These are phyloP conservation scores for Rhinella marina DNA, from an alignment of 2,797 vertebrate genomes.

Conservation along the genomic window DNA sequence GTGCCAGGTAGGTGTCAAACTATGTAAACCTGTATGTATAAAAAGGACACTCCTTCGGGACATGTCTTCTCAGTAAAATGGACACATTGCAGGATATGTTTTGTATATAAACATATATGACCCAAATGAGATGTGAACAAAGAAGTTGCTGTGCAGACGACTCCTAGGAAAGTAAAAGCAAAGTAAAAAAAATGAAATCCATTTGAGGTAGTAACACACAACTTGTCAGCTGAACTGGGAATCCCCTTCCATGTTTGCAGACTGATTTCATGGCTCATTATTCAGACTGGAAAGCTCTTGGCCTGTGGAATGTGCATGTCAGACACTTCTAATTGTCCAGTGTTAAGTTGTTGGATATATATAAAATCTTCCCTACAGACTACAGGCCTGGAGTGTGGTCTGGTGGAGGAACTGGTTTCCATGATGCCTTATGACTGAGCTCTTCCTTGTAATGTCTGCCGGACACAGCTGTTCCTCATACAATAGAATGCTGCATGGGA, in stretches of 20 bases:
- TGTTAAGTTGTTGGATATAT: too few relatives aligned
- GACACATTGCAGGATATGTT: too few relatives aligned
- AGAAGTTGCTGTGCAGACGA: not conserved
- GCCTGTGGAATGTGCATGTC: not conserved
- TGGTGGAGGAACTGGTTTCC: not conserved
- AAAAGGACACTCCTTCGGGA: too few relatives aligned
- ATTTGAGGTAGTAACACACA: not conserved
- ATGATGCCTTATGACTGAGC: constrained; percentile 29
- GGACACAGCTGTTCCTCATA: constrained; percentile 53
- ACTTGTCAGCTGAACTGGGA: constrained; percentile 24
- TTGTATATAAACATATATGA: too few relatives aligned
- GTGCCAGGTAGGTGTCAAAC: too few relatives aligned
- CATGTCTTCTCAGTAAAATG: too few relatives aligned
- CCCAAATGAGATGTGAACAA: too few relatives aligned
- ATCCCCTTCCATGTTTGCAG: constrained; percentile 25
- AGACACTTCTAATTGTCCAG: not conserved
- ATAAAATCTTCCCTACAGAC: not conserved
- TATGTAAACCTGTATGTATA: too few relatives aligned
- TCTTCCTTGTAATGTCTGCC: constrained; percentile 22
- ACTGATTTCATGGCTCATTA: constrained; percentile 26
- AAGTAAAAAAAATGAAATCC: not conserved
- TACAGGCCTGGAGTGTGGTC: not conserved
- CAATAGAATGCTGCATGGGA: constrained; percentile 39
- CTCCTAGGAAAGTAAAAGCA: not conserved
- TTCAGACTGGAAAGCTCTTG: constrained; percentile 19